Evolutionary conservation across 2,888 invertebrate genomes (phyloP).

Genomic region (Pecten maximus): DNA sequence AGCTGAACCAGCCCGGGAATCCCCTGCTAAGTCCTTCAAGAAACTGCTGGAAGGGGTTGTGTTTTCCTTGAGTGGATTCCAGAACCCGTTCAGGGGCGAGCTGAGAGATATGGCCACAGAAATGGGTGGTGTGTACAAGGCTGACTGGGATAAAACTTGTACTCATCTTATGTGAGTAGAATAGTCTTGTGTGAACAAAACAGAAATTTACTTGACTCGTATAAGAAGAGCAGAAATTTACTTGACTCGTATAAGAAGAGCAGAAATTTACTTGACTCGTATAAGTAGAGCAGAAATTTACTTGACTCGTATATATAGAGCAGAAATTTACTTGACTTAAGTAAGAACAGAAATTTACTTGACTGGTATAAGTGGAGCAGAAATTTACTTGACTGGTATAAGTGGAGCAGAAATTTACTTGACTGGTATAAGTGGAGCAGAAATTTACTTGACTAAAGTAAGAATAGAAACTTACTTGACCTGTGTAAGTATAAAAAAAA

Average conservation of each 20-base stretch:
- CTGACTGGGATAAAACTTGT: conserved; percentile 89
- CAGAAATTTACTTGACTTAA: too few species aligned
- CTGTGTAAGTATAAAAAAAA: too few species aligned
- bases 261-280: not conserved
- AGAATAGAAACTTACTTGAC: too few species aligned
- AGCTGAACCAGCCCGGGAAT: conserved; percentile 74
- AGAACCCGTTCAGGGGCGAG: conserved; percentile 89
- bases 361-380: too few species aligned
- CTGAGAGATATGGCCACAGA: conserved; percentile 88
- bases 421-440: not conserved
- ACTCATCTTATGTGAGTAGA: conserved; percentile 92
- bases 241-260: conserved; percentile 78
- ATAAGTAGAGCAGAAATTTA: conserved; percentile 77
- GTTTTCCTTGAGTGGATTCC: conserved; percentile 93
- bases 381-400: too few species aligned
- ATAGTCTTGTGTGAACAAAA: not conserved
- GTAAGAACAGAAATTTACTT: too few species aligned
- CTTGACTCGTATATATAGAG: not conserved
- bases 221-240: conserved; percentile 78
- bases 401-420: too few species aligned
- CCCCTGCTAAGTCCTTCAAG: conserved; percentile 82
- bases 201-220: not conserved
- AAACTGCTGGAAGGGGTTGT: conserved; percentile 87
- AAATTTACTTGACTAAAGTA: too few species aligned
- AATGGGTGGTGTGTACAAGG: conserved; percentile 91